Evolutionary conservation across 1,140 invertebrate species (phyloP).

Genomic region (Drosophila subobscura): DNA sequence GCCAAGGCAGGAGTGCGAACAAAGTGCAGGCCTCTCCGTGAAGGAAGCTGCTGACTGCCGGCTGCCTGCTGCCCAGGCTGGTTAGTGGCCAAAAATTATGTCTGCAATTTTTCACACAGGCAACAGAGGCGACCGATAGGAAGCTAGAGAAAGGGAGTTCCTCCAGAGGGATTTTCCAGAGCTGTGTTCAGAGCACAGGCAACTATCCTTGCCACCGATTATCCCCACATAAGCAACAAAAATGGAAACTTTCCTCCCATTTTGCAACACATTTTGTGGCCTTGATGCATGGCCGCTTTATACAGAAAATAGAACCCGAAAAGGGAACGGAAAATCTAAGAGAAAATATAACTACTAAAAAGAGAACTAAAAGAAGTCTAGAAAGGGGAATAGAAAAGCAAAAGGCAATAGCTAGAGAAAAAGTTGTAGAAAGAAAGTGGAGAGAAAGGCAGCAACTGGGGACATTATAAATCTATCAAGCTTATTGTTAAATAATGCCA

Average conservation of each 20-base stretch:
- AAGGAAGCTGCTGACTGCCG: not conserved
- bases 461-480: constrained; percentile 63
- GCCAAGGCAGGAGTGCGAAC: constrained; percentile 27
- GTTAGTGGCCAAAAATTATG: constrained; percentile 79
- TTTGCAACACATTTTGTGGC: constrained; percentile 24
- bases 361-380: no score
- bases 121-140: constrained; percentile 8
- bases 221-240: constrained; percentile 45
- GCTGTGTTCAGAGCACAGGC: not conserved
- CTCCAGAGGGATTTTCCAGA: no score
- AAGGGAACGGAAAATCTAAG: no score
- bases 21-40: constrained; percentile 30
- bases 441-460: constrained; percentile 26
- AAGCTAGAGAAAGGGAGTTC: not conserved
- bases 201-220: constrained; percentile 43
- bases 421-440: not conserved
- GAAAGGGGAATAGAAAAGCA: constrained; percentile 9
- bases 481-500: constrained; percentile 61
- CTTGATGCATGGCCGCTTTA: constrained; percentile 27
- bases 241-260: constrained; percentile 30
- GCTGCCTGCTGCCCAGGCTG: constrained; percentile 46
- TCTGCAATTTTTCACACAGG: constrained; percentile 72
- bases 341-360: no score
- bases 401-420: not conserved
- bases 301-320: not conserved